A percentile compares a stretch with the other conserved stretches of the same genome.
Conservation (phyloP, 2,797 vertebrate genomes). For the Chiloscyllium punctatum region DNA sequence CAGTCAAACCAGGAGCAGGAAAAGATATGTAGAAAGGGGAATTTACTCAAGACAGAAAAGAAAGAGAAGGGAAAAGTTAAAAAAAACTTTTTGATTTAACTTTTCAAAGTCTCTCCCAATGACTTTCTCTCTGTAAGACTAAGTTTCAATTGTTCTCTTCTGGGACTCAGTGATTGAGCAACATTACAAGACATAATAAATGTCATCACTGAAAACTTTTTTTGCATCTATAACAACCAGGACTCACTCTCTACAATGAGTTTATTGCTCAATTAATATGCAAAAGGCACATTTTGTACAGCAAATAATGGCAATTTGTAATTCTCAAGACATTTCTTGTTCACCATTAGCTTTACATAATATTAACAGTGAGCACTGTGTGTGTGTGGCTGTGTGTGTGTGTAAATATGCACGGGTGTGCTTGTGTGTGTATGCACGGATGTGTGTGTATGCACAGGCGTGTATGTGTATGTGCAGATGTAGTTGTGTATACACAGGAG, state of each 20-base stretch:
- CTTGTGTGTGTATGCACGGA: too few species aligned
- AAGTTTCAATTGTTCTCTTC: not conserved
- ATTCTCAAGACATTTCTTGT: not conserved
- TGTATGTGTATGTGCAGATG: not conserved
- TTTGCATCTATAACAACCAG: not conserved
- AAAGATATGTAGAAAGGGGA: not conserved
- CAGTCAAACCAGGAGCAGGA: not conserved
- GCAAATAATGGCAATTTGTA: not conserved
- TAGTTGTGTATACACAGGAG: too few species aligned
- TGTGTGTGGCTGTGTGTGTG: not conserved
- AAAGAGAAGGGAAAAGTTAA: not conserved
- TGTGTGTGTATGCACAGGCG: too few species aligned
- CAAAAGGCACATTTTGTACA: not conserved
- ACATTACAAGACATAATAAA: not conserved
- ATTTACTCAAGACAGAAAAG: not conserved
- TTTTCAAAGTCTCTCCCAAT: not conserved
- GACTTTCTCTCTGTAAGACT: not conserved
- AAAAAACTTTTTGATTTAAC: not conserved
- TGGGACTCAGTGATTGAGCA: not conserved
- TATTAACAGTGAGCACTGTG: not conserved
- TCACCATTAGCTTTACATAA: not conserved
- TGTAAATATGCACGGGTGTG: too few species aligned
- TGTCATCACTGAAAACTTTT: not conserved
- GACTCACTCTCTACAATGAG: not conserved
- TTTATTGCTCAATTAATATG: not conserved